These are phyloP conservation scores for Gouania willdenowi DNA, from an alignment of 2,797 vertebrate genomes.

Conservation along the genomic window DNA sequence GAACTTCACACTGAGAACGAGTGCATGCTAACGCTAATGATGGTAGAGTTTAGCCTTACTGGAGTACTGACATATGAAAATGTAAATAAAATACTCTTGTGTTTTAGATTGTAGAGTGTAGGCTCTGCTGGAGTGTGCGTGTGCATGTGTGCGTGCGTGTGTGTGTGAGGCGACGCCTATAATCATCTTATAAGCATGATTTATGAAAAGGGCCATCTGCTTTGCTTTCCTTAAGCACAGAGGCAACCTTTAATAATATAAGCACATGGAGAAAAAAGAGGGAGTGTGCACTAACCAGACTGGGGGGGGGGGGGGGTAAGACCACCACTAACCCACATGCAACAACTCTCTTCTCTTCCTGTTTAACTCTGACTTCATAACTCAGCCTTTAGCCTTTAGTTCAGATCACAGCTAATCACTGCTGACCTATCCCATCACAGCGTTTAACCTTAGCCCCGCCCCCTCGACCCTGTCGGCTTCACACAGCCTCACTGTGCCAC, in stretches of 20 bases:
- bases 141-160: too few relatives aligned
- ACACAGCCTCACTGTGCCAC: constrained; percentile 47
- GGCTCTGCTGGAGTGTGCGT: constrained; percentile 8
- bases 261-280: constrained; percentile 50
- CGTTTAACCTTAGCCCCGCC: constrained; percentile 67
- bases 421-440: constrained; percentile 63
- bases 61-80: too few relatives aligned
- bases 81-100: constrained; percentile 19
- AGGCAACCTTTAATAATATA: constrained; percentile 83
- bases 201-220: constrained; percentile 82
- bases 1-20: constrained; percentile 81
- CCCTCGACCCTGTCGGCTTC: constrained; percentile 63
- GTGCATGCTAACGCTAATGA: constrained; percentile 26
- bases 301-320: neutral
- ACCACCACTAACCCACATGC: constrained; percentile 13
- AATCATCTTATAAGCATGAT: constrained; percentile 78
- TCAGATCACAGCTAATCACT: constrained; percentile 69
- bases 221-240: constrained; percentile 72
- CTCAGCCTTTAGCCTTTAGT: constrained; percentile 43
- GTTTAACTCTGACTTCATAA: constrained; percentile 9
- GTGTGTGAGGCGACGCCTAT: constrained; percentile 52
- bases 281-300: constrained; percentile 4
- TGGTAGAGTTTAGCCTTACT: constrained; percentile 1
- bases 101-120: constrained; percentile 34
- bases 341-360: neutral